Conservation (phyloP, 2,888 invertebrate species). For the Drosophila austrosaltans region DNA sequence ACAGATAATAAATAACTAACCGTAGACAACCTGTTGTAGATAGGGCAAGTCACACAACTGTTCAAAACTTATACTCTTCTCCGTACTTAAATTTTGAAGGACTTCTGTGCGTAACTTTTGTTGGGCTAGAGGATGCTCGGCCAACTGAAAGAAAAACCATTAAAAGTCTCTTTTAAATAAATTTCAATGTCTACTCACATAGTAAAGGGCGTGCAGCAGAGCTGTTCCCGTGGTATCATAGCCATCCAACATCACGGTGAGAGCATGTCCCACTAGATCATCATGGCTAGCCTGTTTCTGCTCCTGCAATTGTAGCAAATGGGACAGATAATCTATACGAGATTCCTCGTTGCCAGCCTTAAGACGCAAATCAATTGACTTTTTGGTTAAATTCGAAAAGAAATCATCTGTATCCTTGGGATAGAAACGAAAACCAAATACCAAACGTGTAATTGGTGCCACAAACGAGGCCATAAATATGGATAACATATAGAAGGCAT, state of each 20-base stretch:
- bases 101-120: conserved; percentile 75
- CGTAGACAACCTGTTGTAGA: conserved; percentile 79
- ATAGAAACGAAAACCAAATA: conserved; percentile 64
- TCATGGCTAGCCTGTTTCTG: conserved; percentile 70
- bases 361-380: conserved; percentile 70
- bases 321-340: conserved; percentile 77
- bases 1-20: conserved; percentile 41
- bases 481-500: conserved; percentile 57
- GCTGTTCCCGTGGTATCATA: conserved; percentile 78
- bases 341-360: conserved; percentile 43
- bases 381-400: conserved; percentile 69
- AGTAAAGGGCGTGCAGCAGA: conserved; percentile 68
- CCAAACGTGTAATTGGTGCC: conserved; percentile 59
- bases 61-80: conserved; percentile 64
- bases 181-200: conserved; percentile 52
- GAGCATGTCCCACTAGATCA: conserved; percentile 76
- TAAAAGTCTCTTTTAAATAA: neutral
- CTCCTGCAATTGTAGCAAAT: conserved; percentile 71
- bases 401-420: conserved; percentile 86
- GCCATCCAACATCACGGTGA: conserved; percentile 80
- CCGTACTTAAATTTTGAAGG: conserved; percentile 8
- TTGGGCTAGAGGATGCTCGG: conserved; percentile 61
- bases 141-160: conserved; percentile 54
- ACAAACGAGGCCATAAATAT: conserved; percentile 61
- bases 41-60: conserved; percentile 69